Evolutionary conservation across 35 echinoderm and acorn worm species (phyloP).

Genomic region (Amphiura filiformis): DNA sequence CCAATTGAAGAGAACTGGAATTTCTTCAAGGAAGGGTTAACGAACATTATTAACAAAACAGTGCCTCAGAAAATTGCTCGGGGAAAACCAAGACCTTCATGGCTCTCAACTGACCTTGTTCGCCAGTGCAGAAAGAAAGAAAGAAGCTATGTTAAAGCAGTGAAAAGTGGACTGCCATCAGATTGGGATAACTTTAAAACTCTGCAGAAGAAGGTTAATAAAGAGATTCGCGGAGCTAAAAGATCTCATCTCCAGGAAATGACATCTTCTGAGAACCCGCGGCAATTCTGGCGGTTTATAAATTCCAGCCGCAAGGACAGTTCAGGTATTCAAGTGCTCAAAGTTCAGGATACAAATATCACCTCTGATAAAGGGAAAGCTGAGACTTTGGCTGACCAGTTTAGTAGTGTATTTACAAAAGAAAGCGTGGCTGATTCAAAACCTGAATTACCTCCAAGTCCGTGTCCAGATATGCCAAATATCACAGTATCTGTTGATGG

Average conservation of each 20-base stretch:
- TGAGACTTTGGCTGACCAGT: slow-evolving; percentile 17
- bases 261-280: background rate
- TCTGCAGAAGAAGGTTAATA: background rate
- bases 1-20: background rate
- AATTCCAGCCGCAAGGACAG: slow-evolving; percentile 23
- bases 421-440: background rate
- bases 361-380: slow-evolving; percentile 22
- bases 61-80: background rate
- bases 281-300: slow-evolving; percentile 28
- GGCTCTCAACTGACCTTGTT: slow-evolving; percentile 25
- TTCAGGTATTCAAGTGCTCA: slow-evolving; percentile 18
- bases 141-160: slow-evolving; percentile 28
- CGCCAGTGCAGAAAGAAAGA: slow-evolving; percentile 33
- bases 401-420: slow-evolving; percentile 8
- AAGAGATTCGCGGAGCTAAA: background rate
- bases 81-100: background rate
- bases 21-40: background rate
- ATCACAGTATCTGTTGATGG: background rate
- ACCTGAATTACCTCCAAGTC: background rate
- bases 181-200: slow-evolving; percentile 11
- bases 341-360: background rate
- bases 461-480: background rate
- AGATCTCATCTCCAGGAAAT: background rate
- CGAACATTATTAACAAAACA: background rate
- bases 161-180: background rate